Percentiles rank a stretch among this genome's conserved stretches.
Evolutionary conservation across 2,888 invertebrate species (phyloP).

Genomic region (Oscheius sp.): DNA sequence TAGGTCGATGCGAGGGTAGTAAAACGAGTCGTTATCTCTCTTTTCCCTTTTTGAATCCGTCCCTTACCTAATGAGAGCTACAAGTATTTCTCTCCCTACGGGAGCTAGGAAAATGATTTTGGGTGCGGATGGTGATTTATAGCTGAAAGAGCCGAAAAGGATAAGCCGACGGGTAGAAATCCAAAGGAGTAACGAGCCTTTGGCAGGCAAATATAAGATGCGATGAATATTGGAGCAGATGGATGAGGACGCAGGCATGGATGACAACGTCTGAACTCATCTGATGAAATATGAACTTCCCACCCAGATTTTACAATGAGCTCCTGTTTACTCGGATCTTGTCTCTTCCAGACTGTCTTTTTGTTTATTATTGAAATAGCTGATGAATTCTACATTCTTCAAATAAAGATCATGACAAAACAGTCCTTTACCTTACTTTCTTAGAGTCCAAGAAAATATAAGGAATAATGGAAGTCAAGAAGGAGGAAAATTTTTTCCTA

Average conservation of each 20-base stretch:
- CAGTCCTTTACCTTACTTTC: too few relatives aligned
- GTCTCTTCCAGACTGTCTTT: too few relatives aligned
- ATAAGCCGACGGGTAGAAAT: conserved; percentile 6
- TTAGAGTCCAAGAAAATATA: too few relatives aligned
- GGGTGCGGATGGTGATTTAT: conserved; percentile 8
- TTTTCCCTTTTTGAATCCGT: neutral
- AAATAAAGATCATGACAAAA: too few relatives aligned
- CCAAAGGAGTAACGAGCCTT: neutral
- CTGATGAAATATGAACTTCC: too few relatives aligned
- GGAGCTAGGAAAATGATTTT: conserved; percentile 21
- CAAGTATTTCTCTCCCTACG: conserved; percentile 14
- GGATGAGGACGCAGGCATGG: conserved; percentile 15
- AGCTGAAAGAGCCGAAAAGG: neutral
- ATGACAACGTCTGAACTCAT: neutral
- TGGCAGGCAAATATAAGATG: conserved; percentile 26
- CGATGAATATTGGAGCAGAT: conserved; percentile 28
- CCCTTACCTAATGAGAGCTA: too few relatives aligned
- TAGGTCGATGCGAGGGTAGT: neutral
- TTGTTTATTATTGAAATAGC: too few relatives aligned
- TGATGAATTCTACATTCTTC: too few relatives aligned
- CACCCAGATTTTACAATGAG: too few relatives aligned
- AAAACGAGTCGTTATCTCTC: neutral
- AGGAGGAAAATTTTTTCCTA: too few relatives aligned
- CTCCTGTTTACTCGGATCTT: too few relatives aligned
- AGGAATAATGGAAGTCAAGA: too few relatives aligned